Conservation (phyloP, 2,113 vertebrate species). For the Puntigrus tetrazona region DNA sequence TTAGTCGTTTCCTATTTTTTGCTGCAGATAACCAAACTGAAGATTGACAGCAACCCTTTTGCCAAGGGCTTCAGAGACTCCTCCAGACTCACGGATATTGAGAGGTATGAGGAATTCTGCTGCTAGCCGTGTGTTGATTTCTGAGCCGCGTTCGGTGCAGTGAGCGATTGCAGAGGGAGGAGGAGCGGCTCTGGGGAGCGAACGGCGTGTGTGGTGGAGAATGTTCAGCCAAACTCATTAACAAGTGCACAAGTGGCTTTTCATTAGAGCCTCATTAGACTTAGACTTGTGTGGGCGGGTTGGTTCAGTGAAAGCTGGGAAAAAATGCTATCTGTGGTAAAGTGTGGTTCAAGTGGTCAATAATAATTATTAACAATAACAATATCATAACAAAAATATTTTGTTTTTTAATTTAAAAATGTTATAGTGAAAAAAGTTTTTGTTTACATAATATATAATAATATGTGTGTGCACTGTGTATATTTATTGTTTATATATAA, state of each 20-base stretch:
- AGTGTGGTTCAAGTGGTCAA: neutral
- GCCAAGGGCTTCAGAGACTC: constrained; percentile 99
- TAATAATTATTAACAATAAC: neutral
- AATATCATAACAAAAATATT: neutral
- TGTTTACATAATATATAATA: too few species aligned
- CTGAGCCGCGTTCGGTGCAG: constrained; percentile 60
- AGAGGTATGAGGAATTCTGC: constrained; percentile 88
- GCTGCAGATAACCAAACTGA: constrained; percentile 96
- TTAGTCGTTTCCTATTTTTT: constrained; percentile 35
- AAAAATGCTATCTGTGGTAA: too few species aligned
- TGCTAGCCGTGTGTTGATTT: constrained; percentile 61
- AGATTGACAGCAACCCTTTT: constrained; percentile 99
- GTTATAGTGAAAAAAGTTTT: too few species aligned
- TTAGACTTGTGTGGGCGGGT: constrained; percentile 10
- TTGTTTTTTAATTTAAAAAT: too few species aligned
- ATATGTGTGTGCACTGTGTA: too few species aligned
- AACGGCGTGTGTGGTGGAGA: neutral
- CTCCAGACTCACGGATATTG: constrained; percentile 97
- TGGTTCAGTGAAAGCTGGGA: neutral
- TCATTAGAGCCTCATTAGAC: constrained; percentile 34
- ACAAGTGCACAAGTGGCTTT: constrained; percentile 50
- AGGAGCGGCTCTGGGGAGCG: constrained; percentile 19
- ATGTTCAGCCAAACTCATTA: constrained; percentile 45
- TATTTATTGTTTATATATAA: too few species aligned
- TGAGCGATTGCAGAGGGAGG: constrained; percentile 64